Evolutionary conservation across 2,888 invertebrate species (phyloP), one percentile per base, ranked within the genome.

Genomic region (Plutella xylostella): DNA sequence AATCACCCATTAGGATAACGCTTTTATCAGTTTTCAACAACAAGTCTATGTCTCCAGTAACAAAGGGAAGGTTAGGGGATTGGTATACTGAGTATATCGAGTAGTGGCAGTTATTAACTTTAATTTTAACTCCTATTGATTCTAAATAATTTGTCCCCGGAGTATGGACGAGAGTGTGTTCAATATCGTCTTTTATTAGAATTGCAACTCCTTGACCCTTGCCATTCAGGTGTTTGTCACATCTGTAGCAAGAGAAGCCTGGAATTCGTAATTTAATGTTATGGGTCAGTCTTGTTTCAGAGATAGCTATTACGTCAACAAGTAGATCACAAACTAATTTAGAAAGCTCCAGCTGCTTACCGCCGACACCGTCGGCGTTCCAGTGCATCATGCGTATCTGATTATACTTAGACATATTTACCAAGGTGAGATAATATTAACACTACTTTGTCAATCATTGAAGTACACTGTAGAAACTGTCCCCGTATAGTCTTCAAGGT

Each of bases 361-460:
- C n/a, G n/a, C 37, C 19, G 6, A 37, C 18, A n/a, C 37, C 37
- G 12, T 37, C 37, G 20, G 37, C 37, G 20, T 37, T 37, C 37
- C 37, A 37, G 11, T 18, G 19, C n/a, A 18, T 19, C 5, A 37
- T 14, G 11, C 18, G 20, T n/a, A 37, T 6, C 11, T 37, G 19
- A 9, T 33, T 14, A 14, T 3, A 12, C 3, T 18, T 37, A 37
- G 18, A 37, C 37, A 37, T 37, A 37, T 17, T 37, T 9, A 19
- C 37, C 37, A 18, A 37, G 20, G n/a, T 19, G 19, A 2, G 18
- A 5, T 18, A 37, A 15, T 11, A 37, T 4, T 2, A 37, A 21
- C 21, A 21, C n/a, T 11, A 38, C 38, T 14, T 38, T 38, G 15
- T 38, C 38, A 14, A 38, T 3, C 22, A 22, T 20, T 4, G 38